Percentiles rank a stretch among this genome's conserved stretches.
Conservation (phyloP, 2,797 vertebrate genomes). For the Danionella dracula region DNA sequence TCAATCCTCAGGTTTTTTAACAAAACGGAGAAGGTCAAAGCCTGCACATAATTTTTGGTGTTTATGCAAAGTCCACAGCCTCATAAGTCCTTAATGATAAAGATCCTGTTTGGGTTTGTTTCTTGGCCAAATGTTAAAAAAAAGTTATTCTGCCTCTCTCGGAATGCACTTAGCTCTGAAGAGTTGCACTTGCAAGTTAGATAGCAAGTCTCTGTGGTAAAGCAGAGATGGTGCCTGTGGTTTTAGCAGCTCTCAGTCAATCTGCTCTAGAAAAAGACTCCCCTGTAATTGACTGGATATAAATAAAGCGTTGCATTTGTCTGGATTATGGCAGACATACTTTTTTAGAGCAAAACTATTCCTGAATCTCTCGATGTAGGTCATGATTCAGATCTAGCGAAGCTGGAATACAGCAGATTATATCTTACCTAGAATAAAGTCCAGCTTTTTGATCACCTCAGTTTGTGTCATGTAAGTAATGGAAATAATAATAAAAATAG, state of each 20-base stretch:
- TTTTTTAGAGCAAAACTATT: neutral
- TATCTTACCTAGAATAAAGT: no score
- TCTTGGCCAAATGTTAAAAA: neutral
- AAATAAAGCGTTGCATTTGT: slow-evolving; percentile 34
- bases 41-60: neutral
- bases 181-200: neutral
- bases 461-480: no score
- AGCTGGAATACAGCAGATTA: neutral
- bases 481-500: no score
- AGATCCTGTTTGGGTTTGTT: neutral
- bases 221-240: slow-evolving; percentile 37
- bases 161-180: slow-evolving; percentile 15
- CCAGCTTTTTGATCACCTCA: no score
- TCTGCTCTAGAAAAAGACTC: slow-evolving; percentile 38
- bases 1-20: neutral
- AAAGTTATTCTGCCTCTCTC: neutral
- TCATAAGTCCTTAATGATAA: slow-evolving; percentile 5
- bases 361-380: slow-evolving; percentile 17
- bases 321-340: slow-evolving; percentile 10
- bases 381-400: neutral
- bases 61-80: slow-evolving; percentile 11
- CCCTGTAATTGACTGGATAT: slow-evolving; percentile 43
- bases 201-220: slow-evolving; percentile 38
- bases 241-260: slow-evolving; percentile 43
- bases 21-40: no score